Percentiles rank a stretch among this genome's conserved stretches.
Evolutionary conservation across 2,888 invertebrate genomes (phyloP).

Genomic region (Pheosia gnoma): DNA sequence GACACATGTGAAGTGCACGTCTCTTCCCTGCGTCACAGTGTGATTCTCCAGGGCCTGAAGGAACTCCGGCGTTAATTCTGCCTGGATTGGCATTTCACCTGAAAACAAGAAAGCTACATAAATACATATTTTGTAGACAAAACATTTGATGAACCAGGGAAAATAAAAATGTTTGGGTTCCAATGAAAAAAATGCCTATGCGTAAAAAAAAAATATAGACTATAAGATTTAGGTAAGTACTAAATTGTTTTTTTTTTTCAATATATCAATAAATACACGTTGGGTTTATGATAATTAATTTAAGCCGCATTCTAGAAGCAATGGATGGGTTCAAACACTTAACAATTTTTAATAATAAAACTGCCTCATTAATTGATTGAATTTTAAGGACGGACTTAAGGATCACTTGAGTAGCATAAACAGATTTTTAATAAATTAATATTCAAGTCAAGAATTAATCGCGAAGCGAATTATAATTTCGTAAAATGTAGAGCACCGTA

Average conservation of each 20-base stretch:
- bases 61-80: conserved; percentile 90
- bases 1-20: conserved; percentile 94
- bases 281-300: too few species aligned
- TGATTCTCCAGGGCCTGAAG: conserved; percentile 93
- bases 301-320: too few species aligned
- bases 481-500: not conserved
- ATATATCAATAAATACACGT: too few species aligned
- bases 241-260: too few species aligned
- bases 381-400: conserved; percentile 29
- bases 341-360: conserved; percentile 8
- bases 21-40: conserved; percentile 94
- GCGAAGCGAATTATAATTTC: conserved; percentile 16
- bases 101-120: conserved; percentile 46
- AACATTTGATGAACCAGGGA: too few species aligned
- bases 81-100: conserved; percentile 89
- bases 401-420: conserved; percentile 43
- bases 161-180: too few species aligned
- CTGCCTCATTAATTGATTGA: conserved; percentile 38
- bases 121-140: not conserved
- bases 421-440: conserved; percentile 55
- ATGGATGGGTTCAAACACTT: too few species aligned
- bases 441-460: conserved; percentile 45
- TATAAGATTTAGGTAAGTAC: too few species aligned
- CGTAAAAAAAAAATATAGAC: too few species aligned
- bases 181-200: too few species aligned